Base-by-base conservation (phyloP, 2,888 invertebrate species). In the Thelaira solivaga region DNA sequence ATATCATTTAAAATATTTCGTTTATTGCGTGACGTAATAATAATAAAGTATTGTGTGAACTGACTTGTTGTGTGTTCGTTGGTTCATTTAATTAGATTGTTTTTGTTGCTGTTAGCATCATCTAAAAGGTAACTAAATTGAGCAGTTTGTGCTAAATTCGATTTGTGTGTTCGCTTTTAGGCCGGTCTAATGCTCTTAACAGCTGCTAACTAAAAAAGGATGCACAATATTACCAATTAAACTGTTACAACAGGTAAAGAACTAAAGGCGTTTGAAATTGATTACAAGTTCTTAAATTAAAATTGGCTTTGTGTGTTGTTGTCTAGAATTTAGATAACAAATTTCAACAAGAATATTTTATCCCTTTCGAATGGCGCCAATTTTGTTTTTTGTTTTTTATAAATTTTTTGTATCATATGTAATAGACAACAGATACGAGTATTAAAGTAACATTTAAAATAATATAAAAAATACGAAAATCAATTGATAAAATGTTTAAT, bases 121-220 rank as follows among this genome's bases (percentile, higher is more conserved):
- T 16, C 51, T 8, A 4, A 24, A 43, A 49, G n/a, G 36, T 4
- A 29, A 65, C 49, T 59, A 41, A 69, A 55, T 47, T 39, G 5
- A 36, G 20, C 39, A 41, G 55, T 31, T 31, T 65, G 57, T 51
- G 43, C 31, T 41, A 47, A 65, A 57, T 73, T 43, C 13, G 59
- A 26, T 41, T 36, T 41, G n/a, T n/a, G n/a, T n/a, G 5, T 53
- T 39, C 29, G 45, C 45, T 67, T 67, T 22, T 59, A 45, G 51
- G 51, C 45, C 26, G 45, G 20, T 43, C 26, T 36, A 53, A 72
- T 64, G 61, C 74, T 68, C 62, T 75, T 62, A 53, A 45, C 74
- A 68, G 67, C 61, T 67, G 74, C 41, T 67, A 11, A 43, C 29
- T 53, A 41, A 45, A n/a, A n/a, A 45, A 67, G 59, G 51, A 53